Base-by-base conservation (phyloP, 2,113 vertebrate species). In the Vidua macroura region DNA sequence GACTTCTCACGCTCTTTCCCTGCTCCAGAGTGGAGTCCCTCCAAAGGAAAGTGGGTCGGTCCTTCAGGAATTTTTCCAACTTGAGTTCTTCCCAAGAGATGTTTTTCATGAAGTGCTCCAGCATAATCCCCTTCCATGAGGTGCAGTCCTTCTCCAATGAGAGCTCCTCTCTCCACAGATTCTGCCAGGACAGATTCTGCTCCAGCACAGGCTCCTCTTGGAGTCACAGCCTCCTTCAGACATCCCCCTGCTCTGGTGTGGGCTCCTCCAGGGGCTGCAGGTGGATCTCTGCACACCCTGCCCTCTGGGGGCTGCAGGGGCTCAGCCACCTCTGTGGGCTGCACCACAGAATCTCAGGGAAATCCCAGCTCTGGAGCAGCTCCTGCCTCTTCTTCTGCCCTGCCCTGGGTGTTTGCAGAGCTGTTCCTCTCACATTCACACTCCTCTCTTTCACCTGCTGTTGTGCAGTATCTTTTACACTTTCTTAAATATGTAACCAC, bases 181-280 rank as follows among this genome's bases (percentile, higher is more conserved):
- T 25, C 49, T 74, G 48, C 5, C 30, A 64, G 27, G 8, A 62
- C 8, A 62, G 35, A 39, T 27, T 16, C 24, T n/a, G 41, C 46
- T 93, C 46, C 37, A 41, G 46, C 6, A 3, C 2, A 6, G 56
- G 16, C 31, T 74, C 31, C 31, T 13, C 33, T 59, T 0, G 0
- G 33, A 33, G 19, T 43, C 66, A 49, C 75, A 77, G 51, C 14
- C 39, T 75, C 33, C 73, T 77, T 18, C 1, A 5, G 48, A 12
- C 17, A 43, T 22, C 5, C 33, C 3, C 37, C 27, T 77, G 49
- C 59, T 85, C 46, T 1, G 1, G 11, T 0, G 0, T 4, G 18
- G 53, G 8, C 17, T 39, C 31, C 62, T 68, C 28, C 39, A 31
- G 0, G 9, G 37, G 43, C 64, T 75, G 83, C 56, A 74, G 23